These are phyloP conservation scores for Cottoperca gobio DNA, from an alignment of 2,797 vertebrate species.

Conservation along the genomic window DNA sequence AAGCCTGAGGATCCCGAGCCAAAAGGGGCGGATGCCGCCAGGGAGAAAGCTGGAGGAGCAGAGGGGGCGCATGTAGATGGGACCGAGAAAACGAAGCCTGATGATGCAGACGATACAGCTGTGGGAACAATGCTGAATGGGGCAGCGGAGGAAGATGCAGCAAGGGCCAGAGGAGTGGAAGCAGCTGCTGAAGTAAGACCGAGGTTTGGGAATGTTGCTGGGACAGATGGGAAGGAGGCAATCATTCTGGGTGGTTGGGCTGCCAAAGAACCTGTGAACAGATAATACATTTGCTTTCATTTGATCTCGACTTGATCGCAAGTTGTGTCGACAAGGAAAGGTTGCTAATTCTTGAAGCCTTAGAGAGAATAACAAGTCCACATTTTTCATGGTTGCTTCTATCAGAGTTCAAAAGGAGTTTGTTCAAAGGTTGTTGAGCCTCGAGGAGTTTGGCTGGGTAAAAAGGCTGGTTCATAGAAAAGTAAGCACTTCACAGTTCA, in stretches of 20 bases:
- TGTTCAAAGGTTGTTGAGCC: not conserved
- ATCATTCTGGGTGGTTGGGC: conserved; percentile 51
- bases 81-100: conserved; percentile 72
- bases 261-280: conserved; percentile 65
- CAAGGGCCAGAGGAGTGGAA: conserved; percentile 45
- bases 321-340: not conserved
- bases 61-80: conserved; percentile 59
- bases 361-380: not conserved
- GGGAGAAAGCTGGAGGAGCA: conserved; percentile 65
- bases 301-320: conserved; percentile 4
- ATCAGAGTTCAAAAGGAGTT: conserved; percentile 9
- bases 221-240: conserved; percentile 47
- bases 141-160: conserved; percentile 46
- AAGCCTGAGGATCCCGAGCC: conserved; percentile 67
- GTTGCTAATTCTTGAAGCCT: not conserved
- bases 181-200: conserved; percentile 44
- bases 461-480: not conserved
- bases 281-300: conserved; percentile 26
- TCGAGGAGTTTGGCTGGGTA: not conserved
- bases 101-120: conserved; percentile 54
- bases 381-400: not conserved
- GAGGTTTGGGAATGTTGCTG: conserved; percentile 65
- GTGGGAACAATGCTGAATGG: conserved; percentile 74
- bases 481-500: not conserved
- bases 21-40: conserved; percentile 54